Conservation (phyloP, 1,140 invertebrate species). For the Ganaspis sp. region DNA sequence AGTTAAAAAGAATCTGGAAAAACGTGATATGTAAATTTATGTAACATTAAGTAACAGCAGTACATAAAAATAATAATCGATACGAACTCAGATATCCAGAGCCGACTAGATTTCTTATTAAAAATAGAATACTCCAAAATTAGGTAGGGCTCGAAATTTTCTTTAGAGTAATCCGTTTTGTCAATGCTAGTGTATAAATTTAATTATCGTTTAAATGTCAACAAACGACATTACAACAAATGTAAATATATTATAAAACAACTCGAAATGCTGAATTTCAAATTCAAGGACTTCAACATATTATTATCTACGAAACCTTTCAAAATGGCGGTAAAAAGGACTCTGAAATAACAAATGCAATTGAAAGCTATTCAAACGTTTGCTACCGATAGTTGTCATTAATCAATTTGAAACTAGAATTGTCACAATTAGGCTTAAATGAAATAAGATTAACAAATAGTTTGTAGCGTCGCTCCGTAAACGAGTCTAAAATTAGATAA, state of each 20-base stretch:
- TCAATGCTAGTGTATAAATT: too few relatives aligned
- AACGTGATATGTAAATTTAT: constrained; percentile 22
- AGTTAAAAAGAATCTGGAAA: too few relatives aligned
- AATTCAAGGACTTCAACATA: background rate
- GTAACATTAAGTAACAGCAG: background rate
- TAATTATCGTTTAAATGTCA: too few relatives aligned
- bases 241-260: background rate
- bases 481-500: too few relatives aligned
- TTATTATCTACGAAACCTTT: background rate
- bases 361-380: background rate
- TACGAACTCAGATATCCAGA: background rate
- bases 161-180: too few relatives aligned
- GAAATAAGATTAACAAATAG: too few relatives aligned
- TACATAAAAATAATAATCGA: background rate
- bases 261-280: background rate
- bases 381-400: background rate
- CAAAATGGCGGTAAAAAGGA: background rate
- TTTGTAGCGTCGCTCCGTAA: too few relatives aligned
- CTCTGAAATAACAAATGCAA: background rate
- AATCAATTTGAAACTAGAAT: too few relatives aligned
- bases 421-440: too few relatives aligned
- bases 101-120: background rate
- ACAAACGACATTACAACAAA: too few relatives aligned
- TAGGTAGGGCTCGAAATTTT: background rate
- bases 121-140: constrained; percentile 4